phyloP scores from a whole-genome alignment of 2,888 invertebrate species.

The Homarus gammarus region DNA sequence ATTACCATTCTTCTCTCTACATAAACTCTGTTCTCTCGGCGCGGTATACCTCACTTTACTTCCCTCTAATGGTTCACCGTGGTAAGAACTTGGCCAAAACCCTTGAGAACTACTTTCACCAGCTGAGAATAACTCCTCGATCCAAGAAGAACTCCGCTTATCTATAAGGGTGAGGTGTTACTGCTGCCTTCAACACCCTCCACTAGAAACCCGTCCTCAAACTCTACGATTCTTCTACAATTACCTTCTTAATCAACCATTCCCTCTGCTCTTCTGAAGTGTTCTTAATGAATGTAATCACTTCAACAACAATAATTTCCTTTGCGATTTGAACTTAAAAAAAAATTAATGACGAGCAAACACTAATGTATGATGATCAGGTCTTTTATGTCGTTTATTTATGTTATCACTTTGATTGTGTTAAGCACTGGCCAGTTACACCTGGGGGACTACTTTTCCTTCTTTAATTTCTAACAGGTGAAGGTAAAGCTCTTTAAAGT shows the following conservation, averaged over 20 bases:
- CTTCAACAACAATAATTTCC: background rate
- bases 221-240: background rate
- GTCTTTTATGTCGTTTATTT: background rate
- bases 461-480: too few species aligned
- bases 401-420: background rate
- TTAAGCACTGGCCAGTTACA: background rate
- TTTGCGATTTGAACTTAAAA: background rate
- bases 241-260: background rate
- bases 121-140: background rate
- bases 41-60: background rate
- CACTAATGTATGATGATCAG: background rate
- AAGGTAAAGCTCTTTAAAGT: too few species aligned
- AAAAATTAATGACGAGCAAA: background rate
- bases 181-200: background rate
- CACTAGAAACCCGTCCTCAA: background rate
- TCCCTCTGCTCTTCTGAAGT: background rate
- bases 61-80: background rate
- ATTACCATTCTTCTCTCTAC: background rate
- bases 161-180: background rate
- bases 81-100: background rate
- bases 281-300: conserved; percentile 10
- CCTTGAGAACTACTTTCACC: background rate
- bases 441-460: background rate
- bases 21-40: background rate
- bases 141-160: background rate